A percentile compares a stretch with the other conserved stretches of the same genome.
These are phyloP conservation scores for Cyclura pinguis DNA, from an alignment of 2,797 vertebrate species.

Conservation along the genomic window DNA sequence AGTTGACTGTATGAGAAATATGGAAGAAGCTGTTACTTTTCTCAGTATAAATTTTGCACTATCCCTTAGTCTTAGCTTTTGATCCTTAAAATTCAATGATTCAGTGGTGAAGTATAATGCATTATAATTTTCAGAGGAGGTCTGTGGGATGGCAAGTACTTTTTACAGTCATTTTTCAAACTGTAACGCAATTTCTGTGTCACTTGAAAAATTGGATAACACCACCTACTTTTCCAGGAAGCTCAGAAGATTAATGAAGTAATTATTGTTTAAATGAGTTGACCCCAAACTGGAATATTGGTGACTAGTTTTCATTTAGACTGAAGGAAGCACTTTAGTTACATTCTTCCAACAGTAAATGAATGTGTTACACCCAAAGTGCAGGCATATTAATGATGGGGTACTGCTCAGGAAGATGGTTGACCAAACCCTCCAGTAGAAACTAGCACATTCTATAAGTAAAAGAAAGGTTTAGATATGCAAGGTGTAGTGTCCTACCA, in stretches of 20 bases:
- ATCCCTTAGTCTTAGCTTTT: not conserved
- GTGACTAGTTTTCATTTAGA: constrained; percentile 11
- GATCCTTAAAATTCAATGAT: not conserved
- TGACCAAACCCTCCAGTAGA: not conserved
- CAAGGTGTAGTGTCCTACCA: not conserved
- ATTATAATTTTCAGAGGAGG: constrained; percentile 14
- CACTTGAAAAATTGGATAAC: constrained; percentile 32
- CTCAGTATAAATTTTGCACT: not conserved
- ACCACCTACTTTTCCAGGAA: constrained; percentile 11
- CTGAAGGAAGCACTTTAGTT: not conserved
- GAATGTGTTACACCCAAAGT: not conserved
- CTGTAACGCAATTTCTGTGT: constrained; percentile 12
- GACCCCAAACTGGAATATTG: not conserved
- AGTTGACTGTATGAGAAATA: not conserved
- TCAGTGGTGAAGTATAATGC: not conserved
- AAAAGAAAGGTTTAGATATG: not conserved
- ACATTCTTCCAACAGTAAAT: not conserved
- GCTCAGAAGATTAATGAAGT: constrained; percentile 38
- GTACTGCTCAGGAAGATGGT: not conserved
- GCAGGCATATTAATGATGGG: not conserved
- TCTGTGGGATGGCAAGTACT: not conserved
- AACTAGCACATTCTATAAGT: not conserved
- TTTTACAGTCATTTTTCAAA: constrained; percentile 35
- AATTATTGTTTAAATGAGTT: constrained; percentile 37
- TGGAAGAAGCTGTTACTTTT: not conserved